Percentiles rank a stretch among this genome's conserved stretches.
phyloP scores from a whole-genome alignment of 2,888 invertebrate genomes.

The Tetranychus truncatus region DNA sequence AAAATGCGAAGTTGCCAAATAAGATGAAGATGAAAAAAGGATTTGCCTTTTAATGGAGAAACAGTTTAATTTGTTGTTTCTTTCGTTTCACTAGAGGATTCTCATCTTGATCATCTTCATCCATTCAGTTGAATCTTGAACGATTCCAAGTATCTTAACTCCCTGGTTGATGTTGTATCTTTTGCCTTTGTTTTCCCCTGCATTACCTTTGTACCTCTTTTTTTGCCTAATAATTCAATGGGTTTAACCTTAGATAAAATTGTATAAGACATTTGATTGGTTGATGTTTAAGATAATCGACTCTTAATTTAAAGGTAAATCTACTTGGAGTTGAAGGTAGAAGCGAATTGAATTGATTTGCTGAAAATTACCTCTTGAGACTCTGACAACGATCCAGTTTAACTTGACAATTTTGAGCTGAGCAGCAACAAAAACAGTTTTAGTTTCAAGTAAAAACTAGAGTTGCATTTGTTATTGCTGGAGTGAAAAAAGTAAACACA shows the following conservation, averaged over 20 bases:
- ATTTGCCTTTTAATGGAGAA: neutral
- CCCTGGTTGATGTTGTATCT: neutral
- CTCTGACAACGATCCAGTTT: neutral
- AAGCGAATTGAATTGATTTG: neutral
- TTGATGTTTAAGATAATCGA: slow-evolving; percentile 1
- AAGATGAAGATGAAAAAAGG: neutral
- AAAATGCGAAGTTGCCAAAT: neutral
- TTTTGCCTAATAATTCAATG: neutral
- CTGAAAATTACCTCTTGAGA: neutral
- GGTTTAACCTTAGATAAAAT: neutral
- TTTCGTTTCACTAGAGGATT: neutral
- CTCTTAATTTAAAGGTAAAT: neutral
- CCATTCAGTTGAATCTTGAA: too few relatives aligned
- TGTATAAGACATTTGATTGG: neutral
- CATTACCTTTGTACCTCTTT: too few relatives aligned
- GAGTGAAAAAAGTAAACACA: neutral
- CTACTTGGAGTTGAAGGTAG: neutral
- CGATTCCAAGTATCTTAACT: too few relatives aligned
- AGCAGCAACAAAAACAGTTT: neutral
- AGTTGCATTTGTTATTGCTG: neutral
- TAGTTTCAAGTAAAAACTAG: too few relatives aligned
- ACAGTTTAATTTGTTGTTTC: neutral
- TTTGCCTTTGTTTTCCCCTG: neutral
- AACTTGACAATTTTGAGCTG: neutral
- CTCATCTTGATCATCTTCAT: neutral